phyloP scores from a whole-genome alignment of 1,140 invertebrate species.

The Agrypnia vestita region DNA sequence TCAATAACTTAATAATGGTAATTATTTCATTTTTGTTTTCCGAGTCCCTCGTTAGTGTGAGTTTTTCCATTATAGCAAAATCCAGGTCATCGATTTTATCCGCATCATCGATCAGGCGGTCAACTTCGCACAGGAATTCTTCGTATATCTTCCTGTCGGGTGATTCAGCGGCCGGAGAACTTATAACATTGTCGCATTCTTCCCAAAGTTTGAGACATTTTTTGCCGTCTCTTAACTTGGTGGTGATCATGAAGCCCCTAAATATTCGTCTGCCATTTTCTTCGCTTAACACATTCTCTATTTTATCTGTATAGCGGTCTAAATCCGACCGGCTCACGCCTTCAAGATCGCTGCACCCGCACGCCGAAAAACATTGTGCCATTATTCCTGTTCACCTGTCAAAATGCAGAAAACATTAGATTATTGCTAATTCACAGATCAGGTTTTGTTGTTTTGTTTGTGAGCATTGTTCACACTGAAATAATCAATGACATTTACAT shows the following conservation, averaged over 20 bases:
- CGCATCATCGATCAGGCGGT: constrained; percentile 65
- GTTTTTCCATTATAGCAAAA: constrained; percentile 67
- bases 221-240: constrained; percentile 66
- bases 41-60: constrained; percentile 64
- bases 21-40: constrained; percentile 66
- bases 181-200: constrained; percentile 65
- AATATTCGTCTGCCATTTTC: constrained; percentile 69
- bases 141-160: constrained; percentile 64
- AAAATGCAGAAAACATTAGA: constrained; percentile 28
- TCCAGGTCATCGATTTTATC: constrained; percentile 69
- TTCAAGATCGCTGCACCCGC: constrained; percentile 68
- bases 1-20: constrained; percentile 66
- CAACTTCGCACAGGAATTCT: constrained; percentile 54
- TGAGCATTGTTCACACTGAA: background rate
- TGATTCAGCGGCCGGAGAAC: constrained; percentile 59
- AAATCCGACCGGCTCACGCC: constrained; percentile 69
- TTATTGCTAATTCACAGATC: background rate
- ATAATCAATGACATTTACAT: no score
- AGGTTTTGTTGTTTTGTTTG: background rate
- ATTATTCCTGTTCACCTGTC: constrained; percentile 59
- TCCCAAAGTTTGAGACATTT: constrained; percentile 68
- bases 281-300: constrained; percentile 70
- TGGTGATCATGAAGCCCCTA: constrained; percentile 69
- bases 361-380: constrained; percentile 70
- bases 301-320: constrained; percentile 71